These are phyloP conservation scores for Taeniopygia guttata DNA, from an alignment of 2,797 vertebrate genomes.

Conservation along the genomic window DNA sequence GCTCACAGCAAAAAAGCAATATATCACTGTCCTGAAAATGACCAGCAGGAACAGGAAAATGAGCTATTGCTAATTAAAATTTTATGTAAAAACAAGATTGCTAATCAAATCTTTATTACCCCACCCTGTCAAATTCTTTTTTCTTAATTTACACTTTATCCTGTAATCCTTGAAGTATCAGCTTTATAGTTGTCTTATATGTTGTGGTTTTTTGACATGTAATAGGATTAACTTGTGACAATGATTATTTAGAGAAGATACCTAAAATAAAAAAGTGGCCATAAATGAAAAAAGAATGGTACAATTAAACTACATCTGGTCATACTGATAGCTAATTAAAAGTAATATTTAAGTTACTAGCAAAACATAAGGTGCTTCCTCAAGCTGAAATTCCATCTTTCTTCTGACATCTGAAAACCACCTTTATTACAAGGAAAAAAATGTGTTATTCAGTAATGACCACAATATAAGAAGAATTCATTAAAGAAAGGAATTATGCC, in stretches of 20 bases:
- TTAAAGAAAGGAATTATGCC: not conserved
- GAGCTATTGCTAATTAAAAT: conserved; percentile 34
- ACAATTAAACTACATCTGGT: not conserved
- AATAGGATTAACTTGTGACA: not conserved
- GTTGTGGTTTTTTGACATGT: not conserved
- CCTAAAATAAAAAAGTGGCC: not conserved
- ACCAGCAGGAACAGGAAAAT: not conserved
- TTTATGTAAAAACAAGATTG: conserved; percentile 24
- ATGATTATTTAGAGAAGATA: not conserved
- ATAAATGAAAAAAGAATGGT: not conserved
- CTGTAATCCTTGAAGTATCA: not conserved
- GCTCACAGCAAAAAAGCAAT: conserved; percentile 28
- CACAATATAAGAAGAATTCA: not conserved
- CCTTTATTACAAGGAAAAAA: not conserved
- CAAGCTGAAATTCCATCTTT: not conserved
- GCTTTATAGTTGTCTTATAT: not conserved
- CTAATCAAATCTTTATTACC: conserved; percentile 32
- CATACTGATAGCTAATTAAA: conserved; percentile 6
- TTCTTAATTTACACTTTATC: conserved; percentile 24
- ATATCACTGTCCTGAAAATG: conserved; percentile 15
- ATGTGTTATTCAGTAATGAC: not conserved
- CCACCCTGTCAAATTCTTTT: not conserved
- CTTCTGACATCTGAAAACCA: not conserved
- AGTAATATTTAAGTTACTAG: not conserved
- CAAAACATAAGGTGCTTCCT: not conserved